Base-by-base conservation (phyloP, 2,888 invertebrate species). In the Scelioninae gen. 1 region DNA sequence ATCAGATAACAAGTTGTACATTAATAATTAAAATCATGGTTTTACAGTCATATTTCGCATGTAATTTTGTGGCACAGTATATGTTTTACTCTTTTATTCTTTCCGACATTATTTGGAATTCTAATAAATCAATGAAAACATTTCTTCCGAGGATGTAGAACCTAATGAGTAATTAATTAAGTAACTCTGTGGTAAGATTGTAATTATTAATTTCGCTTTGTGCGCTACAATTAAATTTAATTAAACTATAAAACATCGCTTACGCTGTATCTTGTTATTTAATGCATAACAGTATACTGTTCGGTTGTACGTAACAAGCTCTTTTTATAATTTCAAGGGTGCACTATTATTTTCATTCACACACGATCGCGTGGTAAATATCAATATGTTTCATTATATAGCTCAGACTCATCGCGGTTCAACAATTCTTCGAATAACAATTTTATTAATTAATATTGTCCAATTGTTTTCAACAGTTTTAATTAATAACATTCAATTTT, bases 181-280 rank as follows among this genome's bases (percentile, higher is more conserved):
- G 13, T 45, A 31, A 68, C 15, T 62, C 38, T 0, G 34, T 8
- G 40, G 45, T 11, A 16, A 63, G 58, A 51, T 40, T 31, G 40
- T 58, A 65, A 78, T 78, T 78, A 78, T 65, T 78, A 78, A 78
- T 77, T 63, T 62, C 47, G 6, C 63, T 9, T 68, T 58, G 29
- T 34, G 65, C 13, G 45, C 10, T 63, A 16, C 23, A 79, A 79
- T 79, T 79, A 79, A 72, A 79, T 53, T 79, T 79, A 79, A 79
- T 72, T 72, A 72, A 78, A 72, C 66, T 60, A 66, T 72, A 79
- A 79, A 79, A 56, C 71, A 65, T 65, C 77, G 49, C 63, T 78
- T 78, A 78, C 60, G 45, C 65, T 34, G 58, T 72, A 66, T 34
- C 72, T 72, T 72, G 53, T 72, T 79, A 72, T 60, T 66, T 53